Evolutionary conservation across 2,888 invertebrate genomes (phyloP).

Genomic region (Drosophila trichaetosa): DNA sequence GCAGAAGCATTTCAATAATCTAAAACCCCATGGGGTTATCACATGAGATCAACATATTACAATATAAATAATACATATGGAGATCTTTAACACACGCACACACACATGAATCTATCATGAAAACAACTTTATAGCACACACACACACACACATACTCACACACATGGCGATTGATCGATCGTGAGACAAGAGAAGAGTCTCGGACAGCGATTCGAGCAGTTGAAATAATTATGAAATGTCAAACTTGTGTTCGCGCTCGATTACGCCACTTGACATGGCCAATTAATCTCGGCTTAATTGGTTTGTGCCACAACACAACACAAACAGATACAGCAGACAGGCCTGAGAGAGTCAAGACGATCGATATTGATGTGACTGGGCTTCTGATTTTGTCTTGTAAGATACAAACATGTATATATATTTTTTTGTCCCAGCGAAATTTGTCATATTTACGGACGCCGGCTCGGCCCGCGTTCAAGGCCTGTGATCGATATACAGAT

Average conservation of each 20-base stretch:
- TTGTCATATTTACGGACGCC: conserved; percentile 77
- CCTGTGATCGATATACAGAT: conserved; percentile 69
- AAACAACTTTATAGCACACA: conserved; percentile 42
- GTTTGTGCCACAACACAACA: conserved; percentile 77
- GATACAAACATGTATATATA: conserved; percentile 30
- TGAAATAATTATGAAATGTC: conserved; percentile 83
- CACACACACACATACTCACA: conserved; percentile 9
- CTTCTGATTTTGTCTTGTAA: conserved; percentile 72
- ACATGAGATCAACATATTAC: conserved; percentile 66
- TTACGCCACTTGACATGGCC: conserved; percentile 82
- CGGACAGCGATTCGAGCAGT: conserved; percentile 44
- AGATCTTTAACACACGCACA: conserved; percentile 21
- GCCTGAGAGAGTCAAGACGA: conserved; percentile 40
- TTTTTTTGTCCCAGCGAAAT: conserved; percentile 55
- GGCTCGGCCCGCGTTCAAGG: conserved; percentile 32
- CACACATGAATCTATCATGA: conserved; percentile 36
- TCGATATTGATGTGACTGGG: conserved; percentile 76
- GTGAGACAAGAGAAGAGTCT: conserved; percentile 50
- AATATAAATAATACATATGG: conserved; percentile 48
- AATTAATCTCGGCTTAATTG: conserved; percentile 82
- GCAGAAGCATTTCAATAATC: conserved; percentile 61
- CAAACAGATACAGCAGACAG: conserved; percentile 47
- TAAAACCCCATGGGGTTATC: conserved; percentile 52
- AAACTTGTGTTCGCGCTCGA: conserved; percentile 82
- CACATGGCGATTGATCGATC: conserved; percentile 69